Base-by-base conservation (phyloP, 2,888 invertebrate genomes). In the Camponotus fellah region DNA sequence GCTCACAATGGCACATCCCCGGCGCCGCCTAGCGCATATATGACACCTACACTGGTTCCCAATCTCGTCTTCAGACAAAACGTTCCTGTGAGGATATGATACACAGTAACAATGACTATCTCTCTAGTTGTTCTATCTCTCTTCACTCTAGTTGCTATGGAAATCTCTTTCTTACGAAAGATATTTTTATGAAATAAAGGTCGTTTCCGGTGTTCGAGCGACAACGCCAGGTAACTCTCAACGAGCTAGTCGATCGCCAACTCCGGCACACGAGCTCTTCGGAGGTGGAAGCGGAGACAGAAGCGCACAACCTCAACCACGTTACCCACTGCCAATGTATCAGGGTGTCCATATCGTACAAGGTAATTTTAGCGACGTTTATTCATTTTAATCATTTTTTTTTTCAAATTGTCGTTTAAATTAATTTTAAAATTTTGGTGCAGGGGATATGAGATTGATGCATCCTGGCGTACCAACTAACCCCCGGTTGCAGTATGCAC, bases 261-360 rank as follows among this genome's bases (percentile, higher is more conserved):
- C 94, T 46, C 94, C 94, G 46, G 94, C 93, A 62, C 94, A 94
- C 72, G 94, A 94, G 65, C 83, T 94, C 82, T 93, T 93, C 75
- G 93, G 92, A 87, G 91, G 91, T 88, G 91, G 92, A 81, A 92
- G 90, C 83, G 93, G 93, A 77, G 94, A 94, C 86, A 92, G 94
- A 92, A 94, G 86, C 91, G 92, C 92, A 91, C 94, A 94, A 91
- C 85, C 92, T 81, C 94, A 93, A 89, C 90, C 94, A 88, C 94
- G 93, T 89, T 95, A 94, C 89, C 94, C 94, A 94, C 93, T 94
- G 93, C 94, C 94, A 94, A 93, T 95, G 93, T 94, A 94, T 91
- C 94, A 94, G 91, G 94, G 93, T 92, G 93, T 94, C 88, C 94
- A 94, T 91, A 94, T 94, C 85, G 92, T 95, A 79, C 94, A 94